Evolutionary conservation across 2,113 vertebrate genomes (phyloP).

Genomic region (Rhinoderma darwinii): DNA sequence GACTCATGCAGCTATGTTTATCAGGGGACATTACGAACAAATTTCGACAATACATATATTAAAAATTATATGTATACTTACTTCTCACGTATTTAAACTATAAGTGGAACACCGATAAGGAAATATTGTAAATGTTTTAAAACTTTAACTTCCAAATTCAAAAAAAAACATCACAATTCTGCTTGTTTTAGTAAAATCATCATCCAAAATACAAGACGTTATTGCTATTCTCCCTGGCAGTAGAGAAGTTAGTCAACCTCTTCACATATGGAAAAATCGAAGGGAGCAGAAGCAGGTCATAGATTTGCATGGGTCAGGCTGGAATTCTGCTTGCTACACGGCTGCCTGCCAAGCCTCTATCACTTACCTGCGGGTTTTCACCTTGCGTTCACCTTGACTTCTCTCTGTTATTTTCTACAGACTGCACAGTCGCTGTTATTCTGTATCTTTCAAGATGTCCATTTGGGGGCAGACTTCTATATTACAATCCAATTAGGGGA

Average conservation of each 20-base stretch:
- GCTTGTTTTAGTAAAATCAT: too few relatives aligned
- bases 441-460: slow-evolving; percentile 1
- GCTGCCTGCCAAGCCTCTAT: slow-evolving; percentile 48
- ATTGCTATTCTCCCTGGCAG: background rate
- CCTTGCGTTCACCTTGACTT: slow-evolving; percentile 53
- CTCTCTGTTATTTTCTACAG: slow-evolving; percentile 18
- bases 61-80: too few relatives aligned
- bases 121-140: too few relatives aligned
- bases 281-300: slow-evolving; percentile 54
- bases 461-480: background rate
- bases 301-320: slow-evolving; percentile 46
- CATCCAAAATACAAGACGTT: too few relatives aligned
- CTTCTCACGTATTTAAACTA: too few relatives aligned
- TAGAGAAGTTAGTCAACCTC: slow-evolving; percentile 3
- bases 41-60: too few relatives aligned
- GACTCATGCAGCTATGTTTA: too few relatives aligned
- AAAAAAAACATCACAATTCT: too few relatives aligned
- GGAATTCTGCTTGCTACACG: slow-evolving; percentile 55
- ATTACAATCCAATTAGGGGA: background rate
- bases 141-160: too few relatives aligned
- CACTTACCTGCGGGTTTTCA: slow-evolving; percentile 51
- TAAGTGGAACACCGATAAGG: too few relatives aligned
- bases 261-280: slow-evolving; percentile 24
- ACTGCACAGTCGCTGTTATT: background rate
- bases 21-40: too few relatives aligned